Evolutionary conservation across 2,113 vertebrate species (phyloP).

Genomic region (Anser cygnoides): DNA sequence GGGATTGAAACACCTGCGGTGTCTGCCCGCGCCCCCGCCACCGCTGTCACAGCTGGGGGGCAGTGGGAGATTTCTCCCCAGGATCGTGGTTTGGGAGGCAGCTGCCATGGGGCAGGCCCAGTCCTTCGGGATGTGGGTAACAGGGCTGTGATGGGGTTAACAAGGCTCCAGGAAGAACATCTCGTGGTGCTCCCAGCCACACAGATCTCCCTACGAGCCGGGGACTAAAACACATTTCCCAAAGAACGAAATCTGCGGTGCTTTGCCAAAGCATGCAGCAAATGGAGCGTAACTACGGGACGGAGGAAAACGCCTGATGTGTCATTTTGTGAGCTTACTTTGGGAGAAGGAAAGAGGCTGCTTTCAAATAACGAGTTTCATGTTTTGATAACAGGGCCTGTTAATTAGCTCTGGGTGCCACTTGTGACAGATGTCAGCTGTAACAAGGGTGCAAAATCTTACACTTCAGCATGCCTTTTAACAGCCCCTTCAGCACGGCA

Average conservation of each 20-base stretch:
- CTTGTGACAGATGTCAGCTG: not conserved
- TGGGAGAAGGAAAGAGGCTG: not conserved
- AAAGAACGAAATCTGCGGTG: not conserved
- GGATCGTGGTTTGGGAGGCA: not conserved
- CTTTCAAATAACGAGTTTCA: not conserved
- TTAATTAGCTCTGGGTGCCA: not conserved
- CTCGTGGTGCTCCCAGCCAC: not conserved
- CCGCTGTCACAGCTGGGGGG: not conserved
- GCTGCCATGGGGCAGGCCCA: not conserved
- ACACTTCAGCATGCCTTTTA: not conserved
- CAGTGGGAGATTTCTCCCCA: not conserved
- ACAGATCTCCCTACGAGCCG: accelerated
- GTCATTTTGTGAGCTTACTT: not conserved
- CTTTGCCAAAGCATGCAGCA: not conserved
- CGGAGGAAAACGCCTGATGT: not conserved
- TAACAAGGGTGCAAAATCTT: not conserved
- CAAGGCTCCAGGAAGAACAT: too few species aligned
- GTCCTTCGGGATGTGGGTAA: not conserved
- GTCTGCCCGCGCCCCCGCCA: not conserved
- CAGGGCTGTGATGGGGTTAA: too few species aligned
- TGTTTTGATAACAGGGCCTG: conserved; percentile 2
- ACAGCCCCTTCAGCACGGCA: not conserved
- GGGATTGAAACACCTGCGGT: accelerated
- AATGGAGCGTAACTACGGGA: not conserved
- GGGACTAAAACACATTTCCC: not conserved